Evolutionary conservation across 1,140 invertebrate genomes (phyloP).

Genomic region (Magallana ariakensis): DNA sequence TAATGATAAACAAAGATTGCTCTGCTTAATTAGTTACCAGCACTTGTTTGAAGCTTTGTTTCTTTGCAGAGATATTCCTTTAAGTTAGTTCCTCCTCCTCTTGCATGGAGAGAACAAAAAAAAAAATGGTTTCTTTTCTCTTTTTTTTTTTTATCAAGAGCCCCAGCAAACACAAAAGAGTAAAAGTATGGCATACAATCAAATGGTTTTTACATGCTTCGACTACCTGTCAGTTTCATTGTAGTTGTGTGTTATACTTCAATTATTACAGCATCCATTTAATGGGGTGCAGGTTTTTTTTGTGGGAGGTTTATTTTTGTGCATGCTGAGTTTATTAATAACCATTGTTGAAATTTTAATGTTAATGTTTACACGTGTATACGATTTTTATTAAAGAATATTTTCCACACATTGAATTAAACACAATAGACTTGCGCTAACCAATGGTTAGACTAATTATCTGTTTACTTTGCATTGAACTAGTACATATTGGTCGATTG

Average conservation of each 20-base stretch:
- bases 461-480: no score
- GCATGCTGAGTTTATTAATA: neutral
- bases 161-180: constrained; percentile 2
- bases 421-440: no score
- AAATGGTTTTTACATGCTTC: constrained; percentile 23
- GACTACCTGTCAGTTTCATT: constrained; percentile 18
- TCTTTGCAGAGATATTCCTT: neutral
- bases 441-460: no score
- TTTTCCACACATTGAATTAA: no score
- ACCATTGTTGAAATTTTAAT: constrained; percentile 13
- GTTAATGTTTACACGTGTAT: neutral
- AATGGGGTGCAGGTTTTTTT: neutral
- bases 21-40: constrained; percentile 34
- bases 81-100: neutral
- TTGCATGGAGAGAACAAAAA: constrained; percentile 11
- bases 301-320: no score
- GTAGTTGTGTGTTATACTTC: neutral
- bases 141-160: neutral
- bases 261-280: neutral
- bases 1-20: constrained; percentile 38
- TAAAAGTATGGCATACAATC: constrained; percentile 11
- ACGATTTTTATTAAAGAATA: no score
- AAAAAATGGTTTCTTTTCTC: neutral
- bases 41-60: constrained; percentile 22
- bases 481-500: no score